Evolutionary conservation across 2,113 vertebrate genomes (phyloP), one percentile per base, ranked within the genome.

Genomic region (Chelonoidis abingdonii): DNA sequence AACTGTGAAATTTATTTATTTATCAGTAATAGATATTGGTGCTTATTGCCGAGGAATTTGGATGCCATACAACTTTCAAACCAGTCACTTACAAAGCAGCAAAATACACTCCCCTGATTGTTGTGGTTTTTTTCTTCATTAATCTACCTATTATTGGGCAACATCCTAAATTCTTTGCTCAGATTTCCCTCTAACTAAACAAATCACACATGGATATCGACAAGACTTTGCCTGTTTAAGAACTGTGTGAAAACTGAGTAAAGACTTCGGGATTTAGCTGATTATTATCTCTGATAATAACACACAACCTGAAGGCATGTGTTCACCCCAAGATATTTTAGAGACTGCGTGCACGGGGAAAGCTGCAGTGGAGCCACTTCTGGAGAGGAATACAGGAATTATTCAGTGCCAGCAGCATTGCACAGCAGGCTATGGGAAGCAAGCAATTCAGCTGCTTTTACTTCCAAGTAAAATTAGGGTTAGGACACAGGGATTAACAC

Each of bases 271-370:
- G 25, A 16, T 49, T 44, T 52, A 27, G 53, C 80, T 83, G 53
- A 41, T 57, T 29, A 38, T 76, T 49, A 72, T 1, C 6, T 2
- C 44, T 0, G 50, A 16, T 7, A 56, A 9, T 62, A 2, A 1
- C 25, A 22, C 53, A 82, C n/a, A 27, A 25, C 17, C 78, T 47
- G 0, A 0, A 82, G 8, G 72, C 22, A 76, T 44, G 38, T 44
- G 24, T 76, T 76, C 19, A 76, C 38, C 24, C 8, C 35, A 35
- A 62, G 0, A 2, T 69, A 4, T 56, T 16, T 8, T 22, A 75
- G 22, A 16, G 4, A 31, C 19, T 53, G 49, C n/a, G 4, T 44
- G 3, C 10, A 44, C 4, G 8, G 9, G 9, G 35, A 72, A 19
- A 72, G 19, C 35, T 72, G 65, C 38, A 72, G 19, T 72, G 35